A percentile compares a stretch with the other conserved stretches of the same genome.
Evolutionary conservation across 2,888 invertebrate genomes (phyloP).

Genomic region (Thumatha senex): DNA sequence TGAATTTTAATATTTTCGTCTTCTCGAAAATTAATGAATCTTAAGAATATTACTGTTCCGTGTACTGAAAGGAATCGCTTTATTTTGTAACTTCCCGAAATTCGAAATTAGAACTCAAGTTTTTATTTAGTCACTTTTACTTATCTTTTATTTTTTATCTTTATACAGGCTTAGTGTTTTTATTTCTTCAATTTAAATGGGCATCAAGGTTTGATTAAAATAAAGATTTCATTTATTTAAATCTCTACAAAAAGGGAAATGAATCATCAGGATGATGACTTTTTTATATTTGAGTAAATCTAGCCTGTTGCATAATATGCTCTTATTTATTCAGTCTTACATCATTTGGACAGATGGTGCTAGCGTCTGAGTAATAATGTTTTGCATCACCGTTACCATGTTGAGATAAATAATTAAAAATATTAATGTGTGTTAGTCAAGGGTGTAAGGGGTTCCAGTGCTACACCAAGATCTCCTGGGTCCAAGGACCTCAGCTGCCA

Average conservation of each 20-base stretch:
- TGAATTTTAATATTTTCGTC: constrained; percentile 35
- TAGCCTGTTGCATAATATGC: too few relatives aligned
- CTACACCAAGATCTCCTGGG: too few relatives aligned
- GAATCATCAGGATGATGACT: not conserved
- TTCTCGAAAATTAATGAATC: constrained; percentile 32
- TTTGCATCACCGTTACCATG: too few relatives aligned
- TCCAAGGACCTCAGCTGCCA: too few relatives aligned
- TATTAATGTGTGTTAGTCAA: too few relatives aligned
- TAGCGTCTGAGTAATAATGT: too few relatives aligned
- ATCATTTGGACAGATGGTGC: too few relatives aligned
- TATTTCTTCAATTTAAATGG: not conserved
- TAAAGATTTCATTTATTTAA: not conserved
- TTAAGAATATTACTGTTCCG: constrained; percentile 28
- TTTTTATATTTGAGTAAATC: too few relatives aligned
- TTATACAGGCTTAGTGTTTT: not conserved
- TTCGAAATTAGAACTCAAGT: not conserved
- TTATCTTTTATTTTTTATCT: not conserved
- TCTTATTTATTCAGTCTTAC: too few relatives aligned
- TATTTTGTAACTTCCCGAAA: constrained; percentile 8
- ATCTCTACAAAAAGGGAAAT: not conserved
- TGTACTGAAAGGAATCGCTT: constrained; percentile 9
- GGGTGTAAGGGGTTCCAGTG: too few relatives aligned
- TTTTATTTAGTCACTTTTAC: not conserved
- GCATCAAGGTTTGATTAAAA: not conserved
- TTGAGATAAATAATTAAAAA: too few relatives aligned